Conservation (phyloP, 2,797 vertebrate genomes). For the Pseudochaenichthys georgianus region DNA sequence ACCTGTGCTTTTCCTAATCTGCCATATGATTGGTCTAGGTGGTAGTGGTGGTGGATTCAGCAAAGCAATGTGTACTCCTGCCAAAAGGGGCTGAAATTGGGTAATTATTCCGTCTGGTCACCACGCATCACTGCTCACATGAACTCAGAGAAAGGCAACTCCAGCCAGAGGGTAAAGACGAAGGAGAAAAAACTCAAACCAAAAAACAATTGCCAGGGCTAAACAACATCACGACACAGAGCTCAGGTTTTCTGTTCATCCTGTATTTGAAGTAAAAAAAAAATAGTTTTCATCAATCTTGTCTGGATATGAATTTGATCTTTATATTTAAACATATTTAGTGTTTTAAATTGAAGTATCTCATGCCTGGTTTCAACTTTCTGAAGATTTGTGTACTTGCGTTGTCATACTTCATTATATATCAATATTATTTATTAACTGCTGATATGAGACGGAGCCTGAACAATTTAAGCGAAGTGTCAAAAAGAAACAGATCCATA, state of each 20-base stretch:
- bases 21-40: conserved; percentile 39
- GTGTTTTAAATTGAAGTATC: background rate
- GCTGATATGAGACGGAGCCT: background rate
- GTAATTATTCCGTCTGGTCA: conserved; percentile 72
- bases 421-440: background rate
- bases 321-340: background rate
- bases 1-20: conserved; percentile 29
- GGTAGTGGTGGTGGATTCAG: conserved; percentile 42
- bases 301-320: background rate
- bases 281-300: background rate
- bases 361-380: background rate
- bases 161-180: conserved; percentile 54
- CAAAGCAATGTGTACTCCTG: conserved; percentile 44
- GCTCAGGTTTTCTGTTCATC: conserved; percentile 10
- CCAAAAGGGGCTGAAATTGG: conserved; percentile 61
- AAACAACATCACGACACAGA: conserved; percentile 13
- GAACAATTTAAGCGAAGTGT: background rate
- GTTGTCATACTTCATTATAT: background rate
- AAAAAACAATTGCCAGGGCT: conserved; percentile 45
- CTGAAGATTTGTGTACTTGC: background rate
- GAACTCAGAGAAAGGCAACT: conserved; percentile 60
- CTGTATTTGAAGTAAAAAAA: conserved; percentile 14
- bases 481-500: background rate
- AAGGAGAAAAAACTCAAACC: conserved; percentile 42
- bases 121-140: conserved; percentile 62